Base-by-base conservation (phyloP, 2,888 invertebrate species). In the Mechanitis mazaeus region DNA sequence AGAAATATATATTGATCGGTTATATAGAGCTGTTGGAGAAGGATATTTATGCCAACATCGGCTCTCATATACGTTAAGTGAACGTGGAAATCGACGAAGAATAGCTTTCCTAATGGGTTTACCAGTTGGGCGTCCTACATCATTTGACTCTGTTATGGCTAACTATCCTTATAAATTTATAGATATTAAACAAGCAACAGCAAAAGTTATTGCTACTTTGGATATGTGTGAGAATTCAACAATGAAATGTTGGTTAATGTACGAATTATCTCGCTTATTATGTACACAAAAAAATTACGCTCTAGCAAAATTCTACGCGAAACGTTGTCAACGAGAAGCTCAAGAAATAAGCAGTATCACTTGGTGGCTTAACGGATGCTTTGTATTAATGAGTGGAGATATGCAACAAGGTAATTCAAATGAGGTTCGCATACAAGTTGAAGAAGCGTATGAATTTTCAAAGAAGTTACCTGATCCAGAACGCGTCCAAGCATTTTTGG, bases 361-460 rank as follows among this genome's bases (percentile, higher is more conserved):
- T 0, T 90, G 90, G 90, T 90, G 89, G 89, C 67, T 89, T 12
- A 88, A 89, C 66, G 88, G 85, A 0, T 82, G 81, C 46, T 88
- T 90, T 57, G 84, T 83, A 2, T 64, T 89, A 3, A 85, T 90
- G 83, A 87, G 87, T 60, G 86, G 88, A 1, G 90, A 90, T 57
- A 88, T 90, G 87, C 88, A 88, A 67, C 90, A 90, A 71, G 84
- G 84, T 3, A 90, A 90, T 60, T 76, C 84, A 0, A 89, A 89
- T 60, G 90, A 90, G 64, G 87, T 90, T 4, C 81, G 85, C 9
- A 80, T 85, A 60, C 79, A 83, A 67, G 87, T 89, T 0, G 90
- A 88, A 66, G 87, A 87, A 69, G 88, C 88, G 11, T 80, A 78
- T 56, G 85, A 87, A 65, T 85, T 78, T 76, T 79, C 86, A 1